phyloP scores from a whole-genome alignment of 2,888 invertebrate genomes.

The Taenaris catops region DNA sequence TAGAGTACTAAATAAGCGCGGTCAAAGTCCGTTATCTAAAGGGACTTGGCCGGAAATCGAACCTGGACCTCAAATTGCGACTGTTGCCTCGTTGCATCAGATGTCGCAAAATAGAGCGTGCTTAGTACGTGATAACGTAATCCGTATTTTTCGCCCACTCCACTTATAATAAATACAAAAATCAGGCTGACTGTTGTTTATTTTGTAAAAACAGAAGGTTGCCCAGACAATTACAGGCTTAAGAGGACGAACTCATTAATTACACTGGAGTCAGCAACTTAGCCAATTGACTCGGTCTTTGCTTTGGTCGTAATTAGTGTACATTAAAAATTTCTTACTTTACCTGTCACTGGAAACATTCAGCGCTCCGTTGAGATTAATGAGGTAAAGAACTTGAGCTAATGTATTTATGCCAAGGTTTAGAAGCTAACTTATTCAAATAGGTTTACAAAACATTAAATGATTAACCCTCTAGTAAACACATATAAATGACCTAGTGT shows the following conservation, averaged over 20 bases:
- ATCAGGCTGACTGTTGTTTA: conserved; percentile 3
- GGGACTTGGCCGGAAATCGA: too few relatives aligned
- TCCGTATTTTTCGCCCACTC: not conserved
- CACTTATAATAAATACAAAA: not conserved
- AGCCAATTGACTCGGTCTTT: conserved; percentile 9
- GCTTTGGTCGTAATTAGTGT: conserved; percentile 4
- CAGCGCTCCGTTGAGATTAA: conserved; percentile 1
- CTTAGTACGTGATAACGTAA: not conserved
- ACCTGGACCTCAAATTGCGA: too few relatives aligned
- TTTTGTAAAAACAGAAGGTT: conserved; percentile 3
- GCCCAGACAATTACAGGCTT: conserved; percentile 6
- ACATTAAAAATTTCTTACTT: conserved; percentile 9
- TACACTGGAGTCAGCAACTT: conserved; percentile 8
- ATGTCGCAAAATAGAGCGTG: too few relatives aligned
- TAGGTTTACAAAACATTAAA: too few relatives aligned
- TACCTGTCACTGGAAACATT: conserved; percentile 7
- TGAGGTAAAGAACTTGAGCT: not conserved
- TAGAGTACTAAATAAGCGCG: too few relatives aligned
- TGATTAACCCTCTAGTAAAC: too few relatives aligned
- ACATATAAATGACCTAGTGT: too few relatives aligned
- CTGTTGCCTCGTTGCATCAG: too few relatives aligned
- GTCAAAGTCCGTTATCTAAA: too few relatives aligned
- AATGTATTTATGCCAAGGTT: not conserved
- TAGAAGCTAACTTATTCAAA: too few relatives aligned
- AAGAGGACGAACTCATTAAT: conserved; percentile 6